Percentiles rank a stretch among this genome's conserved stretches.
Conservation (phyloP, 2,113 vertebrate genomes). For the Pteruthius melanotis region DNA sequence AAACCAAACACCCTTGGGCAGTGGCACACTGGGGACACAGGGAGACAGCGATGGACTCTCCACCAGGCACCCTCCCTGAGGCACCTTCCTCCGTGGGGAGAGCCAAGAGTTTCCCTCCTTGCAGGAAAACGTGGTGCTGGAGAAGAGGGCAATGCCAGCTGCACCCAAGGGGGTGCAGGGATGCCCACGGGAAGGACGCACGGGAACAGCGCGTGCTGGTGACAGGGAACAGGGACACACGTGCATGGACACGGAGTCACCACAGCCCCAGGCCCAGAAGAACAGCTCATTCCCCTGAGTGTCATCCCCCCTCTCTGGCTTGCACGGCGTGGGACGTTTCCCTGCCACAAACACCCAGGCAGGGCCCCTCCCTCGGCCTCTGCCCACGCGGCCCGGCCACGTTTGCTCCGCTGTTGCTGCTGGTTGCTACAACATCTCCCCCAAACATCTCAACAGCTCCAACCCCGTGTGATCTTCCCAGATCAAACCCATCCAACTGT, state of each 20-base stretch:
- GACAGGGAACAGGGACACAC: background rate
- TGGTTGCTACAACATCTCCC: constrained; percentile 61
- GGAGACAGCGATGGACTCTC: accelerated
- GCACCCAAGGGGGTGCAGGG: background rate
- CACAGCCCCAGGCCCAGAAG: background rate
- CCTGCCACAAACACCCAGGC: background rate
- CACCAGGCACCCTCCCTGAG: background rate
- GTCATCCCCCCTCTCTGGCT: background rate
- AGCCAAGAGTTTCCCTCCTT: background rate
- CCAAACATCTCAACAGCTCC: constrained; percentile 29
- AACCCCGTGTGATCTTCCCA: background rate
- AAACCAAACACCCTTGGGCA: background rate
- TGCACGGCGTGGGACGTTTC: background rate
- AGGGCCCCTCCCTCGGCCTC: background rate
- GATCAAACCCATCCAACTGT: background rate
- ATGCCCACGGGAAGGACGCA: background rate
- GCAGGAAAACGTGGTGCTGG: background rate
- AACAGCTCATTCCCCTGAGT: background rate
- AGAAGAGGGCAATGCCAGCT: background rate
- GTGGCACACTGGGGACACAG: accelerated
- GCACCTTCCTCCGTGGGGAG: background rate
- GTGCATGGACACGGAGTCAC: background rate
- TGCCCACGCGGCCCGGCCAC: background rate
- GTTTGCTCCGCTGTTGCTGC: background rate
- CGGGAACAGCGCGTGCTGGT: accelerated